Conservation (phyloP, 1,140 invertebrate species). For the Drosophila ananassae region DNA sequence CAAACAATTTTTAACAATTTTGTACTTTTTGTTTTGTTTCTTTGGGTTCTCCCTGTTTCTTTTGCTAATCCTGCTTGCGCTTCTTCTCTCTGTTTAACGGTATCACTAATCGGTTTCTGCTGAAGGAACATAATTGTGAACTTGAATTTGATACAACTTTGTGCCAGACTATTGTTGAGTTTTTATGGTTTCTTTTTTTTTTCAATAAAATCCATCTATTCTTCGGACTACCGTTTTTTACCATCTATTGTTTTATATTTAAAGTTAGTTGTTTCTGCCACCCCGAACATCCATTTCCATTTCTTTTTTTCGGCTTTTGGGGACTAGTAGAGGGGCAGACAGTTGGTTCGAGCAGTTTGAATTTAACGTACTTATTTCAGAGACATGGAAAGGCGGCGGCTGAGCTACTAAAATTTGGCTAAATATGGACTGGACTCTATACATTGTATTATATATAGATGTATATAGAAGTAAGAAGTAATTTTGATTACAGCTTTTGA, state of each 20-base stretch:
- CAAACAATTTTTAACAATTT: slow-evolving; percentile 76
- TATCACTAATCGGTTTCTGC: slow-evolving; percentile 75
- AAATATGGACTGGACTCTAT: slow-evolving; percentile 21
- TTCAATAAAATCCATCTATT: slow-evolving; percentile 2
- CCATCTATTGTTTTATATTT: slow-evolving; percentile 25
- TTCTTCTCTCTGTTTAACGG: slow-evolving; percentile 57
- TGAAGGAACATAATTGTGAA: slow-evolving; percentile 79
- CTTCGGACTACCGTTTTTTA: background rate
- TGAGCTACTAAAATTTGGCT: slow-evolving; percentile 29
- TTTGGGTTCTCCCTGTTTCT: slow-evolving; percentile 34
- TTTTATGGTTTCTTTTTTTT: background rate
- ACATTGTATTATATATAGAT: slow-evolving; percentile 21
- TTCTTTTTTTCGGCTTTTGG: slow-evolving; percentile 4
- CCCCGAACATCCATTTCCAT: background rate
- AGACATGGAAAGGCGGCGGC: slow-evolving; percentile 54
- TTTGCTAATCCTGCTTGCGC: slow-evolving; percentile 29
- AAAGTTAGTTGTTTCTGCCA: slow-evolving; percentile 19
- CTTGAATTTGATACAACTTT: slow-evolving; percentile 72
- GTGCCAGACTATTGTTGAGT: slow-evolving; percentile 46
- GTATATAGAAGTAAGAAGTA: slow-evolving; percentile 47
- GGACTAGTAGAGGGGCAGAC: slow-evolving; percentile 10
- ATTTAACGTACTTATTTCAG: slow-evolving; percentile 79
- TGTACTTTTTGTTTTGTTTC: slow-evolving; percentile 67
- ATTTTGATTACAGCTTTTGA: slow-evolving; percentile 76
- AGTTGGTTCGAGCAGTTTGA: slow-evolving; percentile 70